Conservation (phyloP, 53 echinoderm and acorn worm genomes). For the Antedon mediterranea region DNA sequence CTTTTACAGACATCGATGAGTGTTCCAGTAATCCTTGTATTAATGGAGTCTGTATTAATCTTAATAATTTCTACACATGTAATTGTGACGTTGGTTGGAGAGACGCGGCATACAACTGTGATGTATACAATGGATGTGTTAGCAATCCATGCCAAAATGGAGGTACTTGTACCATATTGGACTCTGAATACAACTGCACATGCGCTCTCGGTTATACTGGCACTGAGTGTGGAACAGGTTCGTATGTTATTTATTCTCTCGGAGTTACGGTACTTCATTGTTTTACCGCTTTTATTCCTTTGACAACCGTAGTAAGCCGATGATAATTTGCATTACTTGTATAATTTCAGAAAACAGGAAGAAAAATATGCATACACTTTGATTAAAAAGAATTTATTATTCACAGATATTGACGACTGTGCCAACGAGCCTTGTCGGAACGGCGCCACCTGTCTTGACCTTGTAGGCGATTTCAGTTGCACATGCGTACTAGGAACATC, state of each 20-base stretch:
- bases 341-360: too few species aligned
- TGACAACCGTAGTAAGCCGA: too few species aligned
- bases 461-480: not conserved
- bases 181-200: not conserved
- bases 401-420: conserved; percentile 62
- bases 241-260: too few species aligned
- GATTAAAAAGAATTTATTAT: not conserved
- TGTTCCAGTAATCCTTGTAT: conserved; percentile 53
- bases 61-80: conserved; percentile 48
- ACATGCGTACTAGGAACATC: not conserved
- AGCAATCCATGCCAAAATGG: conserved; percentile 13
- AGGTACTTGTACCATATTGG: not conserved
- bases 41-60: conserved; percentile 56
- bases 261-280: too few species aligned
- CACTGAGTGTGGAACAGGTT: not conserved
- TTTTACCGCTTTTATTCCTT: too few species aligned
- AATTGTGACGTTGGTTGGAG: conserved; percentile 57
- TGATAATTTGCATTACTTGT: too few species aligned
- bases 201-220: not conserved
- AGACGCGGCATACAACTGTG: conserved; percentile 53
- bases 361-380: too few species aligned
- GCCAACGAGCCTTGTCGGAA: conserved; percentile 39
- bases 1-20: conserved; percentile 51
- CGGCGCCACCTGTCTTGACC: conserved; percentile 45
- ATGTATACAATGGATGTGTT: conserved; percentile 38